Conservation (phyloP, 2,113 vertebrate genomes). For the Diphyllodes magnificus region DNA sequence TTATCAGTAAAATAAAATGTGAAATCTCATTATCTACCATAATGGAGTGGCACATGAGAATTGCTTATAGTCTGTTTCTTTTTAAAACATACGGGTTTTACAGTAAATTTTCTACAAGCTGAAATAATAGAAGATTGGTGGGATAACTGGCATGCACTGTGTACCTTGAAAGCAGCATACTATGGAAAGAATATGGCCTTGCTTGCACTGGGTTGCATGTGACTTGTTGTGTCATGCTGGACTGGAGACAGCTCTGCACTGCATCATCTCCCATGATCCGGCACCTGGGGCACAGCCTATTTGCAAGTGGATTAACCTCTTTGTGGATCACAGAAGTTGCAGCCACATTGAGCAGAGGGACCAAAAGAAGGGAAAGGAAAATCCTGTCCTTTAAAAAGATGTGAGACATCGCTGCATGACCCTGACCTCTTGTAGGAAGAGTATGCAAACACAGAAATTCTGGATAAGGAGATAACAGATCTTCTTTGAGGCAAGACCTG, state of each 20-base stretch:
- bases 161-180: not conserved
- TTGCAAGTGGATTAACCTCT: not conserved
- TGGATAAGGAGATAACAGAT: not conserved
- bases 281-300: not conserved
- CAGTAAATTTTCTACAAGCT: not conserved
- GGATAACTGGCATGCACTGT: not conserved
- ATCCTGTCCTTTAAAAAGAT: not conserved
- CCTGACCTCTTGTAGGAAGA: not conserved
- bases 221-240: not conserved
- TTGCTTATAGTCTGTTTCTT: not conserved
- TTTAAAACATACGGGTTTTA: not conserved
- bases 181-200: not conserved
- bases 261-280: rapidly evolving
- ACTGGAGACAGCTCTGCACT: not conserved
- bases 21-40: not conserved
- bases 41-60: not conserved
- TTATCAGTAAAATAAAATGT: not conserved
- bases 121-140: not conserved
- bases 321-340: not conserved
- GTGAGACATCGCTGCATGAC: not conserved
- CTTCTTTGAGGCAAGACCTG: not conserved
- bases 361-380: not conserved
- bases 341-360: not conserved
- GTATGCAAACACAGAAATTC: not conserved
- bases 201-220: not conserved